Base-by-base conservation (phyloP, 2,888 invertebrate species). In the Andrena haemorrhoa region DNA sequence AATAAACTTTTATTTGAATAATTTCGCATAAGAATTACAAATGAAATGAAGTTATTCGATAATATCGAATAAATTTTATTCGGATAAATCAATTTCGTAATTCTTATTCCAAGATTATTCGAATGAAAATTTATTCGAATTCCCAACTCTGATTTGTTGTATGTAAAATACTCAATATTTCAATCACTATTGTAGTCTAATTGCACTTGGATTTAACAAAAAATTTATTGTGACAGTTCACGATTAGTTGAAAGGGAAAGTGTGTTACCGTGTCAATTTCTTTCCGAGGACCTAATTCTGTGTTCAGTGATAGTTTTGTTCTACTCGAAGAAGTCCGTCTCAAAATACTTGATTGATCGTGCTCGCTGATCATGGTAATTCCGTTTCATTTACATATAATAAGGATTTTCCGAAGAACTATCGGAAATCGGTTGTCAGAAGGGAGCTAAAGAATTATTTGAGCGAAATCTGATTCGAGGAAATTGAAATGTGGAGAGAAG, bases 401-500 rank as follows among this genome's bases (percentile, higher is more conserved):
- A 72, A 65, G 58, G 65, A 75, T 61, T 49, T 47, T 56, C 20
- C 8, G 56, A 8, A 10, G 41, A 49, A 35, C 23, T 58, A 69
- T 76, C 12, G 61, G 33, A 47, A 49, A 69, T 29, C n/a, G 53
- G 26, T 69, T 77, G 35, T 64, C 56, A 23, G n/a, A 23, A 8
- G 47, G 23, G 47, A 69, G 33, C 5, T 61, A 12, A 81, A 69
- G 81, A 81, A 81, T 76, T 71, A 47, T 47, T 72, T 68, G 58
- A 76, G 49, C 41, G 60, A 71, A 58, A 53, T 66, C 70, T 23
- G 31, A 65, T 79, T 51, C 70, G 65, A 10, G 64, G 20, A 70
- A 79, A 74, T 77, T 77, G 65, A 77, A 73, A 79, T 63, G 63
- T 56, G 78, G 10, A 58, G 76, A 75, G 65, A 79, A 70, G 64